phyloP scores from a whole-genome alignment of 2,113 vertebrate species.

The Mus spicilegus region DNA sequence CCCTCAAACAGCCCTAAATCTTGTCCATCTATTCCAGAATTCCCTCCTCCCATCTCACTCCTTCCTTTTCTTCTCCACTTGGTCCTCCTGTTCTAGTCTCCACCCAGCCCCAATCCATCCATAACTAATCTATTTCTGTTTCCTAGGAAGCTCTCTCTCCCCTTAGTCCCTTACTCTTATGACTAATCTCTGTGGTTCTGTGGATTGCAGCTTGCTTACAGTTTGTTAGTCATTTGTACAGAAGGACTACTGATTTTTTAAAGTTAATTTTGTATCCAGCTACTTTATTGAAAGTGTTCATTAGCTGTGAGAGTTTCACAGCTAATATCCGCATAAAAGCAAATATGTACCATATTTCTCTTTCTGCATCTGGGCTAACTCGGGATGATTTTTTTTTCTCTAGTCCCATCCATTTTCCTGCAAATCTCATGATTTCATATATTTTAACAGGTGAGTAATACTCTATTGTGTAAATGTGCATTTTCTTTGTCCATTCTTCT shows the following conservation, averaged over 20 bases:
- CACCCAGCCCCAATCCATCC: neutral
- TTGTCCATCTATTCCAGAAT: neutral
- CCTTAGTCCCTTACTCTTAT: neutral
- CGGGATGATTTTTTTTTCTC: neutral
- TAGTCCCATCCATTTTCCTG: neutral
- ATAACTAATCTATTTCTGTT: neutral
- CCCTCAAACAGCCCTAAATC: neutral
- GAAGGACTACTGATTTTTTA: too few relatives aligned
- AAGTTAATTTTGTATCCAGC: too few relatives aligned
- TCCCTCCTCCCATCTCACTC: neutral
- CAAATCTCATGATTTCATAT: neutral
- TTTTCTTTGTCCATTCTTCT: neutral
- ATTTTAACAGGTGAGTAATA: neutral
- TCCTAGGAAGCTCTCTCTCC: neutral
- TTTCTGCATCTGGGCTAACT: neutral
- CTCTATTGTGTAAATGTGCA: neutral
- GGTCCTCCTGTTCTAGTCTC: neutral
- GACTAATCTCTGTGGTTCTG: neutral
- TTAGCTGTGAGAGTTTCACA: neutral
- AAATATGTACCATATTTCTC: neutral
- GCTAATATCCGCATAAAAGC: neutral
- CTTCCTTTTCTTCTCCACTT: neutral
- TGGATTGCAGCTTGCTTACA: neutral
- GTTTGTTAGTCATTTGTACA: too few relatives aligned
- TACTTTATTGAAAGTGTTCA: too few relatives aligned